Evolutionary conservation across 2,797 vertebrate species (phyloP), one percentile per base, ranked within the genome.

Genomic region (Rhabdomys pumilio): DNA sequence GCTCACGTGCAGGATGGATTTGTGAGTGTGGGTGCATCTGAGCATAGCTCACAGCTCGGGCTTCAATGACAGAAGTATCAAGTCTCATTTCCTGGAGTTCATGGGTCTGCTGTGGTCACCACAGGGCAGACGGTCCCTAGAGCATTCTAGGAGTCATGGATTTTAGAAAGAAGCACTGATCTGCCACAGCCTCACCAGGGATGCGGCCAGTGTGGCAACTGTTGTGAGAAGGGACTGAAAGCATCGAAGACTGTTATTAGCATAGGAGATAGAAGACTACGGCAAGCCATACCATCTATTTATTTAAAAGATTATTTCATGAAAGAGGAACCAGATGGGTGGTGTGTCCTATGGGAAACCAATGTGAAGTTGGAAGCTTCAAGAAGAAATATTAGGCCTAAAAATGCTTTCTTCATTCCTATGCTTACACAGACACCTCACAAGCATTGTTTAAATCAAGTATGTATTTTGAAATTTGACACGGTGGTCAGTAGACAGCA

Each of bases 181-280:
- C 55, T 2, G 57, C 19, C 4, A 44, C 38, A 80, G 17, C 3
- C 10, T 77, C 80, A 73, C 14, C 17, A 15, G 31, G 55, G 65
- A 76, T 38, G 31, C 44, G 13, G 34, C 34, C 3, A 9, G 19
- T 0, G 6, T 85, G n/a, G 15, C 14, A 22, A 89, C 22, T 12
- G 1, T 29, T 26, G 65, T 57, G 20, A 83, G 41, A 41, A 59
- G 13, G 44, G n/a, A 34, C n/a, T 88, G 73, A 88, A 89, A 63
- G 41, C 83, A 67, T 20, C 6, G 0, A 67, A 55, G 13, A 73
- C 29, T 47, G 29, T 81, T 59, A 14, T 59, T 73, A 72, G 29
- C 53, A n/a, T 44, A 41, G 93, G 81, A 94, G 79, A 65, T 7
- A 75, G 79, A 85, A 96, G 79, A 61, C 12, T 22, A 50, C 20